These are phyloP conservation scores for Sphecodes monilicornis DNA, from an alignment of 2,888 invertebrate genomes.

Conservation along the genomic window DNA sequence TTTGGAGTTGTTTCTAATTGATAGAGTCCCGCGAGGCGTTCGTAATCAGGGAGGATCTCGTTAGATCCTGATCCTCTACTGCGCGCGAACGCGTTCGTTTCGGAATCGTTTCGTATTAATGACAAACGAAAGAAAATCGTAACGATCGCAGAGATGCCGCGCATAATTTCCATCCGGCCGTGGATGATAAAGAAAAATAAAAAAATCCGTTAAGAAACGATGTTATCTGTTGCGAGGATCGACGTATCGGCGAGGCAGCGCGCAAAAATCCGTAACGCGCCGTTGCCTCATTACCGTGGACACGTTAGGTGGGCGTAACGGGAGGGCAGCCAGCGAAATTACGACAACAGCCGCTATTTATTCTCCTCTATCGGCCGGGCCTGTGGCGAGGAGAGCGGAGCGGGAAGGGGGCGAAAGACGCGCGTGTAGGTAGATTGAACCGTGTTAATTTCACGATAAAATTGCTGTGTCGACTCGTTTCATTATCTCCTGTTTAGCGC, in stretches of 20 bases:
- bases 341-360: conserved; percentile 31
- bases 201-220: neutral
- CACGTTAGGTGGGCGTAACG: conserved; percentile 36
- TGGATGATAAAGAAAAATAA: neutral
- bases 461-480: conserved; percentile 59
- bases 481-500: conserved; percentile 69
- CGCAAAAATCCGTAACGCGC: conserved; percentile 2
- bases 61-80: neutral
- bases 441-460: conserved; percentile 61
- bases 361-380: conserved; percentile 20
- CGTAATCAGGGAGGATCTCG: neutral
- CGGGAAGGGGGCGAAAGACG: conserved; percentile 16
- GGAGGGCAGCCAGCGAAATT: conserved; percentile 21
- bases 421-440: conserved; percentile 40
- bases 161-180: neutral
- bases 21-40: neutral
- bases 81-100: neutral
- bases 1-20: conserved; percentile 12
- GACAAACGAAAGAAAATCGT: neutral
- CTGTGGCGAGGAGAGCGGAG: neutral
- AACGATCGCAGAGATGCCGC: neutral
- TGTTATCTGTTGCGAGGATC: neutral
- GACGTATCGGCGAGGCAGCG: neutral
- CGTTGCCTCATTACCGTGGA: neutral
- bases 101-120: neutral